Evolutionary conservation across 2,113 vertebrate genomes (phyloP), one percentile per base, ranked within the genome.

Genomic region (Potamarius usumacintae): DNA sequence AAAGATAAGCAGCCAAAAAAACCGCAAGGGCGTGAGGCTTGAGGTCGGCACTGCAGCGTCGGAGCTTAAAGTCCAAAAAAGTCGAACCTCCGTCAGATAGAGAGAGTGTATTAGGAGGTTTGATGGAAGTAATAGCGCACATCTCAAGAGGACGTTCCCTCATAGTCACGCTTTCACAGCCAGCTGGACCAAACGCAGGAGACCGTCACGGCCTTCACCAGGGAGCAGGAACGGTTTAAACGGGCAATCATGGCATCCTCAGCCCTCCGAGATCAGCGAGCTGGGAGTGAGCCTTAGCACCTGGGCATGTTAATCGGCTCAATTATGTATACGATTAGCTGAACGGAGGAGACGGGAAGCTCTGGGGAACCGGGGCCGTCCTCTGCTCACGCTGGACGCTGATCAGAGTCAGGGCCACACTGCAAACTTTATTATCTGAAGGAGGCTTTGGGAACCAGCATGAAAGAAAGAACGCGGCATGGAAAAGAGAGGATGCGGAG

Each of bases 1-100:
- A 91, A 91, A 91, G 92, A 92, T 91, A 92, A 91, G 91, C 77
- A 17, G 34, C 30, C 57, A 12, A 57, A 87, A 85, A 90, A 77
- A 4, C 42, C 42, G 78, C 88, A 27, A 79, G 22, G 42, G 69
- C 52, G 76, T 60, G 14, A 80, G 55, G 90, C 63, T 89, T 86
- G n/a, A 89, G 84, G 25, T 58, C 60, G 22, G 30, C 34, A 58
- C 25, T 82, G 65, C 83, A 11, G 48, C 10, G 42, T 14, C 80
- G 20, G 17, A 15, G 78, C 42, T 89, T 82, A 58, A 78, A 9
- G 72, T 78, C 5, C 17, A 52, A 63, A 88, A 78, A 65, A 71
- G 63, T 55, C 34, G 60, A 60, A 82, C 79, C 57, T 62, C 57
- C 6, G 57, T 82, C 79, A 34, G 79, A 60, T 48, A 34, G 62